These are phyloP conservation scores for Sarcophaga caerulescens DNA, from an alignment of 2,888 invertebrate species.

Conservation along the genomic window DNA sequence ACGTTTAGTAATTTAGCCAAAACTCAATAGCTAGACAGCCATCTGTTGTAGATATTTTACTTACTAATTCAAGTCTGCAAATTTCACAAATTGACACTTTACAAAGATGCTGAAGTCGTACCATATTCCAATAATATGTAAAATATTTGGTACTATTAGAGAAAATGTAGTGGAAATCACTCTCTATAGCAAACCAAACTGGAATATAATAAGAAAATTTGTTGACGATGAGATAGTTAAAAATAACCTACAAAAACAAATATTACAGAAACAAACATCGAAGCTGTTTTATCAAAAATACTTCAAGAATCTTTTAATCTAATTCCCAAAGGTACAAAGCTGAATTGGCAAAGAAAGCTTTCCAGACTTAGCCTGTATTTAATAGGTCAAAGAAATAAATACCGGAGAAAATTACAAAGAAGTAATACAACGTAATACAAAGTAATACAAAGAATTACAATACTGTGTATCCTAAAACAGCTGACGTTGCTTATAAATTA, in stretches of 20 bases:
- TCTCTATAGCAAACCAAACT: slow-evolving; percentile 8
- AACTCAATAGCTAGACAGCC: not conserved
- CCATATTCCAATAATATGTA: not conserved
- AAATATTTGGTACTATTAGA: not conserved
- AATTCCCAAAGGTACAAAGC: not conserved
- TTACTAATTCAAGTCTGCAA: slow-evolving; percentile 2
- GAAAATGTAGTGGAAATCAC: not conserved
- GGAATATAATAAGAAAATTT: not conserved
- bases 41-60: slow-evolving; percentile 7
- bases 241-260: not conserved
- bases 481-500: too few species aligned
- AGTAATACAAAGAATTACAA: too few species aligned
- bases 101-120: not conserved
- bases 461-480: too few species aligned
- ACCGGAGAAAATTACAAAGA: not conserved
- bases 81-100: not conserved
- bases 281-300: not conserved
- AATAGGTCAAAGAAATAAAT: slow-evolving; percentile 4
- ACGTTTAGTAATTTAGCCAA: not conserved
- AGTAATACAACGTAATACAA: too few species aligned
- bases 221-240: not conserved
- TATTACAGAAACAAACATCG: not conserved
- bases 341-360: not conserved
- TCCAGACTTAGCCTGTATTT: not conserved
- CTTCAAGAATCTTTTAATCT: not conserved